These are phyloP conservation scores for Gallinago solitaria DNA, from an alignment of 2,797 vertebrate species.

Conservation along the genomic window DNA sequence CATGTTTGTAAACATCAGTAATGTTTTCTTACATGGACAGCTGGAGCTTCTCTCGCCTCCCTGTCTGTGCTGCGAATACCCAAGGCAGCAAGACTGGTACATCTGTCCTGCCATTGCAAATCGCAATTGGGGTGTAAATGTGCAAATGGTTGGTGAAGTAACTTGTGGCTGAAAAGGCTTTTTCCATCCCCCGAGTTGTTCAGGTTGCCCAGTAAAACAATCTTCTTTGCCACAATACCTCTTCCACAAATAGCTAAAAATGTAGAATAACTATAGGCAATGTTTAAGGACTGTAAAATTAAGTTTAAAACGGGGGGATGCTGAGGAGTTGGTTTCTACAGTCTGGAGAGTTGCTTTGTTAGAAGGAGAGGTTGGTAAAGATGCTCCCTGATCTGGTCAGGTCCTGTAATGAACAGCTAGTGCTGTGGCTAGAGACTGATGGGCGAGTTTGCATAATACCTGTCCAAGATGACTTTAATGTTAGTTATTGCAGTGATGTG, in stretches of 20 bases:
- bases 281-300: background rate
- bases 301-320: fast-evolving
- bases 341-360: background rate
- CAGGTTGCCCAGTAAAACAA: background rate
- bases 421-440: background rate
- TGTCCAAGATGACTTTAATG: background rate
- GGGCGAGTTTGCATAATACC: background rate
- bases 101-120: background rate
- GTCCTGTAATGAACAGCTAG: background rate
- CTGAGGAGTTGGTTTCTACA: background rate
- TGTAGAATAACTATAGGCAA: background rate
- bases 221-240: background rate
- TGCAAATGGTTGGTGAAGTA: background rate
- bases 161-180: background rate
- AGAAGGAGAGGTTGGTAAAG: background rate
- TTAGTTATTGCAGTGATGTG: background rate
- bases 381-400: background rate
- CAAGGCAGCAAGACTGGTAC: background rate
- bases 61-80: background rate
- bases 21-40: background rate
- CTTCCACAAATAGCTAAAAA: background rate
- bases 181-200: background rate
- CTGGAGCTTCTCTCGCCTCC: background rate
- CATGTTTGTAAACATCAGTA: background rate
- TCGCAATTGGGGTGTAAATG: background rate